Percentiles rank a stretch among this genome's conserved stretches.
Evolutionary conservation across 1,140 invertebrate species (phyloP).

Genomic region (Sycophaga agraensis): DNA sequence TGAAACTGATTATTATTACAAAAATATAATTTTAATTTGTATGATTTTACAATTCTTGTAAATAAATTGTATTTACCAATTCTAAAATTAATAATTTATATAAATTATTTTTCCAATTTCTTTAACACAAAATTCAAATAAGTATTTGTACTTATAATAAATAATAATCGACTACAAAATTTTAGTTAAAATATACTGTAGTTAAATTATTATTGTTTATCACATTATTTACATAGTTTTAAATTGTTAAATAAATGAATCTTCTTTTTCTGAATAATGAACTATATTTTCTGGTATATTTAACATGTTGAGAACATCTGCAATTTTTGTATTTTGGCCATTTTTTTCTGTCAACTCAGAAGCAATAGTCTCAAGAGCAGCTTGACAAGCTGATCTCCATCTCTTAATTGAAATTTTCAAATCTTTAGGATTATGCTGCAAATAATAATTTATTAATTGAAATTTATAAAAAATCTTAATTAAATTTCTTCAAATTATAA

Average conservation of each 20-base stretch:
- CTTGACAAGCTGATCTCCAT: slow-evolving; percentile 25
- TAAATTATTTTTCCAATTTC: background rate
- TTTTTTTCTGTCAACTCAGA: slow-evolving; percentile 14
- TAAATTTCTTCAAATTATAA: background rate
- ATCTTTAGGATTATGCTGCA: slow-evolving; percentile 16
- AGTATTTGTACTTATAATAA: no score
- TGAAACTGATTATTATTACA: slow-evolving; percentile 15
- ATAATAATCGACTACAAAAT: no score
- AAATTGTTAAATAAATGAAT: slow-evolving; percentile 18
- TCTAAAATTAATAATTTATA: background rate
- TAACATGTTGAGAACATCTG: slow-evolving; percentile 17
- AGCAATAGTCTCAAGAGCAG: slow-evolving; percentile 12
- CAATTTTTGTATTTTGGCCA: slow-evolving; percentile 18
- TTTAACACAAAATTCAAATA: no score
- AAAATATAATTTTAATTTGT: slow-evolving; percentile 7
- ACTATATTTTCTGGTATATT: slow-evolving; percentile 22
- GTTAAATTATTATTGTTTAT: background rate
- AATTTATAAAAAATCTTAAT: background rate
- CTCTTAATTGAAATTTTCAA: slow-evolving; percentile 21
- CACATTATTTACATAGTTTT: background rate
- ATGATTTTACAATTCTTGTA: slow-evolving; percentile 21
- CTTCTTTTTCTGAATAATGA: slow-evolving; percentile 26
- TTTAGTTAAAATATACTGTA: background rate
- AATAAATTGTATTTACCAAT: slow-evolving; percentile 27
- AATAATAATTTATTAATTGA: slow-evolving; percentile 1